Conservation (phyloP, 1,140 invertebrate species). For the Polypedilum pembai region DNA sequence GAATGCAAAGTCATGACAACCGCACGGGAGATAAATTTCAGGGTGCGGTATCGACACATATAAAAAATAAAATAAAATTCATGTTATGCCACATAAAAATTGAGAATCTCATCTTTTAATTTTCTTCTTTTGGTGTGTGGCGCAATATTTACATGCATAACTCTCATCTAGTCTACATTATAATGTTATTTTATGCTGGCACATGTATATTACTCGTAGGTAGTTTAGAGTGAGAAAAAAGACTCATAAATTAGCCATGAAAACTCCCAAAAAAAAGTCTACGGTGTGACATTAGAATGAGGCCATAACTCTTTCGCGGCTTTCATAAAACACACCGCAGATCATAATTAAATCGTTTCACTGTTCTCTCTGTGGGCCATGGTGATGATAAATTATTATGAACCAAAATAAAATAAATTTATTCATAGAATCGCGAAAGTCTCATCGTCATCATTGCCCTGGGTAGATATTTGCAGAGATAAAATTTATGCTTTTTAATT, state of each 20-base stretch:
- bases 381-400: too few species aligned
- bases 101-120: background rate
- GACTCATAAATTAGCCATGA: background rate
- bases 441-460: too few species aligned
- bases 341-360: conserved; percentile 13
- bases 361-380: background rate
- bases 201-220: background rate
- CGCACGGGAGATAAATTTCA: background rate
- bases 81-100: too few species aligned
- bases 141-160: background rate
- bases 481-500: too few species aligned
- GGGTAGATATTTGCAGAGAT: too few species aligned
- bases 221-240: conserved; percentile 16
- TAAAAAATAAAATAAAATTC: too few species aligned
- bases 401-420: too few species aligned
- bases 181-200: background rate
- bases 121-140: background rate
- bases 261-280: background rate
- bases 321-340: background rate
- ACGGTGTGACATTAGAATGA: conserved; percentile 21
- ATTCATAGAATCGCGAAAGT: too few species aligned
- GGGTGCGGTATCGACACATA: background rate
- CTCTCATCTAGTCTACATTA: background rate
- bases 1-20: background rate
- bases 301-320: background rate